Evolutionary conservation across 1,140 invertebrate species (phyloP), one percentile per base, ranked within the genome.

Genomic region (Copidosoma floridanum): DNA sequence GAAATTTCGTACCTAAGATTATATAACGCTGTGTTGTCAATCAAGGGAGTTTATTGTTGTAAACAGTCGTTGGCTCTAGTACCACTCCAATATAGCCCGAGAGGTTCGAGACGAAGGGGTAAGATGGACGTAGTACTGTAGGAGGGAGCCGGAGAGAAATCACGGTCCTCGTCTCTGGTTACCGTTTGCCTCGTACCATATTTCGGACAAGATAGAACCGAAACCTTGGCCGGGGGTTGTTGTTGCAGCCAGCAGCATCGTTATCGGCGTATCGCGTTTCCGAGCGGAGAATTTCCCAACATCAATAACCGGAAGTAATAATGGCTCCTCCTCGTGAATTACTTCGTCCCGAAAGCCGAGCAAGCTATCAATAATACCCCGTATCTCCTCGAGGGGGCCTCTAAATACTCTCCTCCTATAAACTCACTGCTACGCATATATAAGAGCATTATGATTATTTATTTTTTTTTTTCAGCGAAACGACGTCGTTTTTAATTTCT

Each of bases 241-340:
- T 20, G n/a, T 24, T 11, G 27, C 6, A 20, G 11, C 26, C 8
- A 16, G 29, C 44, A 27, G 20, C 60, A 12, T 50, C 54, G 60
- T 62, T 62, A 62, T 52, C 47, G 29, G n/a, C n/a, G 48, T 57
- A 62, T 57, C 47, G 44, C 43, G 50, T 61, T 61, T 55, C 58
- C 50, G 18, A 50, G 35, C 26, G n/a, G n/a, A 37, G 23, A 61
- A 55, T 55, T 61, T 47, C 44, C 26, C 18, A 41, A 50, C 52
- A 50, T 61, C 52, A 55, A 55, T 61, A 61, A 61, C 52, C 51
- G 52, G 51, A 61, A 54, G 58, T 61, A 61, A 55, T 61, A 50
- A 61, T 46, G 27, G 58, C 41, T 61, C 7, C 50, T 54, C 35
- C 51, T 50, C 37, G 50, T 50, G 58, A 61, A 61, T 55, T 61